phyloP scores from a whole-genome alignment of 1,140 invertebrate genomes.

The Drosophila arizonae region DNA sequence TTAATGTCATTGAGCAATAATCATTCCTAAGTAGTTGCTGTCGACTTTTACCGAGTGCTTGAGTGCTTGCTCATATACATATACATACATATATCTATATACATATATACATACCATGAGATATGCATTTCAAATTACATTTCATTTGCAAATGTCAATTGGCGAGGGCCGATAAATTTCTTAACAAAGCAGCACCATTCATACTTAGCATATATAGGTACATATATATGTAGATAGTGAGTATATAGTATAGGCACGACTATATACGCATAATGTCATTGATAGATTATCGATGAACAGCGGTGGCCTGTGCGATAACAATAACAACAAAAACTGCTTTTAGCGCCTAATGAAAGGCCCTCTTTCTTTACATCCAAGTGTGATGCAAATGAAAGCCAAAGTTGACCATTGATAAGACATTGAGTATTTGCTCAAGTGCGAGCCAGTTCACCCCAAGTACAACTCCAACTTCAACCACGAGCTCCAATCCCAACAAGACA shows the following conservation, averaged over 20 bases:
- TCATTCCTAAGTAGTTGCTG: slow-evolving; percentile 15
- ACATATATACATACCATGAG: slow-evolving; percentile 2
- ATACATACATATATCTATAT: not conserved
- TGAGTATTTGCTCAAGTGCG: slow-evolving; percentile 57
- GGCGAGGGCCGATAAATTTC: slow-evolving; percentile 32
- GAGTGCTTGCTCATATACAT: not conserved
- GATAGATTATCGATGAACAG: slow-evolving; percentile 42
- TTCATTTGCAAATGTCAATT: slow-evolving; percentile 55
- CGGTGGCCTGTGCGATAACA: slow-evolving; percentile 21
- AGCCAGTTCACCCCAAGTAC: not conserved
- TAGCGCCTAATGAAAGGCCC: slow-evolving; percentile 56
- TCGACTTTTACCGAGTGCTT: slow-evolving; percentile 9
- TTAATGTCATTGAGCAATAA: slow-evolving; percentile 19
- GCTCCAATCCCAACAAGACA: slow-evolving; percentile 4
- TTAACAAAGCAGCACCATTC: slow-evolving; percentile 37
- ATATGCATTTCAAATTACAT: slow-evolving; percentile 49
- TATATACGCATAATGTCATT: slow-evolving; percentile 38
- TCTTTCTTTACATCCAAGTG: slow-evolving; percentile 49
- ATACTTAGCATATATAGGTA: slow-evolving; percentile 6
- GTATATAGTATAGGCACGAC: not conserved
- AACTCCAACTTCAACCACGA: not conserved
- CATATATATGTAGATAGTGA: not conserved
- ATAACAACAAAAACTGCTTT: slow-evolving; percentile 8
- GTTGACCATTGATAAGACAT: slow-evolving; percentile 62
- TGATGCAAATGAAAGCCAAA: slow-evolving; percentile 66